These are phyloP conservation scores for Microctenopoma steveboyesi DNA, from an alignment of 2,797 vertebrate species.

Conservation along the genomic window DNA sequence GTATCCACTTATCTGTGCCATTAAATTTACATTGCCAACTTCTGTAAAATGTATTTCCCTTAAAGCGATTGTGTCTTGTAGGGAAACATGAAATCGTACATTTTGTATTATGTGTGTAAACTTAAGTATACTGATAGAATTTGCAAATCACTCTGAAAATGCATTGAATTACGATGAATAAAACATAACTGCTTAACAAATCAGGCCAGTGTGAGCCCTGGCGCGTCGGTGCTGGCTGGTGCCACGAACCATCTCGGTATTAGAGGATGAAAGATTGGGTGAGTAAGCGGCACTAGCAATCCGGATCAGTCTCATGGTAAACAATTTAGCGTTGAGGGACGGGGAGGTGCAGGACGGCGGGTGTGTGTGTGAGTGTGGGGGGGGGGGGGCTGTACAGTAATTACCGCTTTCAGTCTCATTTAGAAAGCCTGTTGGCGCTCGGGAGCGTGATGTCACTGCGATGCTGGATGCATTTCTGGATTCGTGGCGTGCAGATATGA, in stretches of 20 bases:
- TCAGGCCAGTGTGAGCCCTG: constrained; percentile 69
- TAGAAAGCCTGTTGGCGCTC: constrained; percentile 75
- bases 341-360: neutral
- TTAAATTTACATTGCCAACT: constrained; percentile 78
- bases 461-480: constrained; percentile 66
- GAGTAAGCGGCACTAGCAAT: constrained; percentile 70
- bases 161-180: constrained; percentile 77
- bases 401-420: constrained; percentile 80
- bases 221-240: constrained; percentile 53
- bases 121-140: constrained; percentile 76
- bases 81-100: constrained; percentile 78
- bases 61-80: constrained; percentile 74
- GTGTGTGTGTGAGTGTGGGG: neutral
- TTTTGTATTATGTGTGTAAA: constrained; percentile 82
- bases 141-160: constrained; percentile 77
- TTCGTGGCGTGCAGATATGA: constrained; percentile 61
- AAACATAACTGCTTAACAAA: constrained; percentile 75
- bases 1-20: constrained; percentile 74
- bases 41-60: constrained; percentile 80
- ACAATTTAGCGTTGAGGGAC: constrained; percentile 73
- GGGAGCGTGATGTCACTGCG: constrained; percentile 57
- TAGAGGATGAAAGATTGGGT: constrained; percentile 67
- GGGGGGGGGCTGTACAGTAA: constrained; percentile 53
- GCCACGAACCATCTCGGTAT: constrained; percentile 71
- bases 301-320: constrained; percentile 79